phyloP scores from a whole-genome alignment of 2,797 vertebrate species.

The Nyctibius grandis region DNA sequence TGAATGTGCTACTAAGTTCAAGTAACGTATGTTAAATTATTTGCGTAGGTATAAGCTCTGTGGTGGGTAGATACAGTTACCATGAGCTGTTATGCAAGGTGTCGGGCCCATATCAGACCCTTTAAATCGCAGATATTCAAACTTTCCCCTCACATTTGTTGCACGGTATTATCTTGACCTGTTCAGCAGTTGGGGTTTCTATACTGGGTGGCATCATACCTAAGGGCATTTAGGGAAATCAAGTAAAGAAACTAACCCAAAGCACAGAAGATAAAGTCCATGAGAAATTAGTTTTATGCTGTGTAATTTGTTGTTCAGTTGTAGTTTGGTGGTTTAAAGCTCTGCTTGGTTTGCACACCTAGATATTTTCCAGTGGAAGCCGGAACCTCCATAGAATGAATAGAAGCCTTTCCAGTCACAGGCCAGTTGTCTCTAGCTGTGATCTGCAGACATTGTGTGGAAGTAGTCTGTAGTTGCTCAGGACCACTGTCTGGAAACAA shows the following conservation, averaged over 20 bases:
- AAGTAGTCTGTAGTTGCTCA: neutral
- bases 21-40: accelerated
- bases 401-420: neutral
- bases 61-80: neutral
- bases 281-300: neutral
- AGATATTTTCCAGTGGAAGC: neutral
- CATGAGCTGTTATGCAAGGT: neutral
- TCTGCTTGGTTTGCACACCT: neutral
- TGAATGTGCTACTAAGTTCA: neutral
- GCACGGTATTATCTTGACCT: neutral
- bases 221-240: neutral
- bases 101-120: neutral
- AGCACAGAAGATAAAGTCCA: neutral
- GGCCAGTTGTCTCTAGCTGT: neutral
- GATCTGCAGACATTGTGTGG: neutral
- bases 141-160: neutral
- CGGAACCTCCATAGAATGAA: neutral
- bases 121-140: neutral
- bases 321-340: neutral
- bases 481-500: neutral
- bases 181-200: neutral
- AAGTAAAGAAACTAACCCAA: neutral
- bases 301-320: neutral
- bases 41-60: neutral
- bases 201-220: neutral